These are phyloP conservation scores for Patiria miniata DNA, from an alignment of 35 echinoderm and acorn worm species.

Conservation along the genomic window DNA sequence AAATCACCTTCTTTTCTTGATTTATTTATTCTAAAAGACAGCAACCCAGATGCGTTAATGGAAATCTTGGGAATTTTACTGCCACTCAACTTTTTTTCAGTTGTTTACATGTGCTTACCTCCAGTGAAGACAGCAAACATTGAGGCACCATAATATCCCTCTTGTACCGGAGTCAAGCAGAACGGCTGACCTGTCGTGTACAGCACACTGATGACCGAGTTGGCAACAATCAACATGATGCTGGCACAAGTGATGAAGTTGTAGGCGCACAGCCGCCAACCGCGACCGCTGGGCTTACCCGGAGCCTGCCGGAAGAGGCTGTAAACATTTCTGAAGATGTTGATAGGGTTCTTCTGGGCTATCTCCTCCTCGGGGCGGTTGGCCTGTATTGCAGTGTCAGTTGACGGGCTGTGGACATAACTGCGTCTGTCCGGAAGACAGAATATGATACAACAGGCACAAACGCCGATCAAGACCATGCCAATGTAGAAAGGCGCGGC, in stretches of 20 bases:
- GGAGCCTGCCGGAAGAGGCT: not conserved
- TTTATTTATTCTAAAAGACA: too few species aligned
- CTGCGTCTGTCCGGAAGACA: not conserved
- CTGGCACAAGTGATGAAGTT: not conserved
- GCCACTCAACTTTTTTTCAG: too few species aligned
- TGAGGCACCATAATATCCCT: not conserved
- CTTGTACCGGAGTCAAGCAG: not conserved
- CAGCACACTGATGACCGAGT: not conserved
- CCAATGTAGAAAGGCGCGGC: not conserved
- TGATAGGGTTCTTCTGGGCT: not conserved
- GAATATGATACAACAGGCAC: not conserved
- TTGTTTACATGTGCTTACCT: too few species aligned
- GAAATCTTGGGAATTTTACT: too few species aligned
- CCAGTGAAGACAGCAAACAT: too few species aligned
- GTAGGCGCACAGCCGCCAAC: not conserved
- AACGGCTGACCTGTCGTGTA: not conserved
- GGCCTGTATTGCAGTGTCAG: not conserved
- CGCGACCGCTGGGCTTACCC: not conserved
- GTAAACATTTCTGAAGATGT: not conserved
- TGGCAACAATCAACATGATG: not conserved
- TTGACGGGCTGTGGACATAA: too few species aligned
- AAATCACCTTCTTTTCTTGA: too few species aligned
- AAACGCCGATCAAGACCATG: not conserved
- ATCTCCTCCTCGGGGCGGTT: not conserved
- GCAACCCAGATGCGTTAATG: too few species aligned